Percentiles rank a stretch among this genome's conserved stretches.
Conservation (phyloP, 2,888 invertebrate genomes). For the Hydroisotoma schaefferi region DNA sequence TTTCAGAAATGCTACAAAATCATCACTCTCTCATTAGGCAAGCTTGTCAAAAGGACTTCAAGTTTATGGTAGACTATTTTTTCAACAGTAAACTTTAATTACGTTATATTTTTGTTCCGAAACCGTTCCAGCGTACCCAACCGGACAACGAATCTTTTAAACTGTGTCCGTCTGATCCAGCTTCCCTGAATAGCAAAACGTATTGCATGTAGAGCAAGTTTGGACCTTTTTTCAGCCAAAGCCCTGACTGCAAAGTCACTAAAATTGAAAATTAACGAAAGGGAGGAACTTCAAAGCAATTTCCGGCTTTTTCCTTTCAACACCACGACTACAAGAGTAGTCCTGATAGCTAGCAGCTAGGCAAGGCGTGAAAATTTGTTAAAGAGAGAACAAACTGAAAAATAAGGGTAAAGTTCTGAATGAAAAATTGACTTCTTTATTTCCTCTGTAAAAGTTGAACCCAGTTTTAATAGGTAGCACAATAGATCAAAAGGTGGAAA, state of each 20-base stretch:
- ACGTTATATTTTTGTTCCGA: no score
- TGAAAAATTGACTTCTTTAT: neutral
- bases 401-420: neutral
- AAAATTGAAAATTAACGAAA: slow-evolving; percentile 7
- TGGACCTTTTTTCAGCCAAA: neutral
- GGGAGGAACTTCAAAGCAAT: slow-evolving; percentile 24
- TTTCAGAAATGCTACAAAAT: neutral
- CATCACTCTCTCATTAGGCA: neutral
- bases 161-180: no score
- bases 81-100: no score
- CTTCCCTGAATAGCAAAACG: no score
- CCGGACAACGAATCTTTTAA: neutral
- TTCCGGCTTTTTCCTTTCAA: slow-evolving; percentile 32
- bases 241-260: slow-evolving; percentile 4
- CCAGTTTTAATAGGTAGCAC: no score
- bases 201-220: neutral
- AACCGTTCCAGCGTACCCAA: neutral
- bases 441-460: neutral
- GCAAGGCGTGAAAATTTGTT: slow-evolving; percentile 17
- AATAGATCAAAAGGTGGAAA: no score
- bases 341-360: no score
- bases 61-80: no score
- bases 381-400: slow-evolving; percentile 14
- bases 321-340: slow-evolving; percentile 31
- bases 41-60: no score